These are phyloP conservation scores for Hypotaenidia okinawae DNA, from an alignment of 2,797 vertebrate species.

Conservation along the genomic window DNA sequence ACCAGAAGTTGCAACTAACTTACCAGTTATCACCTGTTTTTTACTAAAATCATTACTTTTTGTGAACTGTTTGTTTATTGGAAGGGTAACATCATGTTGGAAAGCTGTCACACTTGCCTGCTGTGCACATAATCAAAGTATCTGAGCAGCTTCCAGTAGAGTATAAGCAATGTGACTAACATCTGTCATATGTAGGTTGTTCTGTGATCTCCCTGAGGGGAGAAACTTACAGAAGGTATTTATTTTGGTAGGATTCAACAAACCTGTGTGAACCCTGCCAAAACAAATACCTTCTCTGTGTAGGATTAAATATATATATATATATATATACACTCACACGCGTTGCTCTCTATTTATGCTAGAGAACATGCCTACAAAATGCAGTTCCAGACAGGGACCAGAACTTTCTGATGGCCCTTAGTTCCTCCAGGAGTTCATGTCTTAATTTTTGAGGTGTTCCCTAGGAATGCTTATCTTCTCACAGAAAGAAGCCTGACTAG, in stretches of 20 bases:
- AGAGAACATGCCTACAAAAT: neutral
- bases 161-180: neutral
- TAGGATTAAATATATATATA: neutral
- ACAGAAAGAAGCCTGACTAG: neutral
- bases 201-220: neutral
- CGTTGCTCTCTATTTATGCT: neutral
- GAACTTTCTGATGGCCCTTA: neutral
- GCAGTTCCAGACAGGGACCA: neutral
- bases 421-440: neutral
- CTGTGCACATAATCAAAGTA: neutral
- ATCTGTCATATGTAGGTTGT: neutral
- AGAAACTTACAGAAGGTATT: neutral
- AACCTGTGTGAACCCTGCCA: too few relatives aligned
- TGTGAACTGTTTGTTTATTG: neutral
- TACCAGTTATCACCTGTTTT: neutral
- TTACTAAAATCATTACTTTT: neutral
- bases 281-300: too few relatives aligned
- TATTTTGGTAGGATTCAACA: neutral
- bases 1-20: neutral
- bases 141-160: neutral
- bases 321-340: fast-evolving
- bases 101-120: neutral
- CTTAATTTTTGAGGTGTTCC: neutral
- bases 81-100: neutral
- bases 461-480: neutral